Conservation (phyloP, 2,797 vertebrate genomes). For the Lemur catta region DNA sequence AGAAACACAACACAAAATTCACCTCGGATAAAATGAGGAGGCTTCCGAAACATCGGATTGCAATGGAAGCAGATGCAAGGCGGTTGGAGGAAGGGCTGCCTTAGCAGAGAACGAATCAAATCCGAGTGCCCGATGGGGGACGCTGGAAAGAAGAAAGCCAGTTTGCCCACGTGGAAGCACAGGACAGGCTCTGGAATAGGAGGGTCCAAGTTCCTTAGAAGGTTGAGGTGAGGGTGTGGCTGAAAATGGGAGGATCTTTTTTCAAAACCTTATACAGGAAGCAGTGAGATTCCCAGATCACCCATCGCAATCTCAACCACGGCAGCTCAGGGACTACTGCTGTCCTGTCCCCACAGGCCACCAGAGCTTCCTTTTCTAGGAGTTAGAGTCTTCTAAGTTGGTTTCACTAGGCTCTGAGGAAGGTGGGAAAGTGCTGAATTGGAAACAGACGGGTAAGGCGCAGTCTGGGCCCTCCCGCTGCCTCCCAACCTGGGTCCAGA, state of each 20-base stretch:
- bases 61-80: not conserved
- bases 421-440: not conserved
- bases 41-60: not conserved
- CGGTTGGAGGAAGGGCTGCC: not conserved
- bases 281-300: not conserved
- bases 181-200: not conserved
- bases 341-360: too few species aligned
- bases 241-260: not conserved
- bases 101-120: not conserved
- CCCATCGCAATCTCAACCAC: too few species aligned
- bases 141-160: not conserved
- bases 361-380: not conserved
- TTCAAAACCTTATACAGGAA: not conserved
- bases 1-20: not conserved
- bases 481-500: not conserved
- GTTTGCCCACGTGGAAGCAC: accelerated
- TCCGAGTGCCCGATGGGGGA: not conserved
- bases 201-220: not conserved
- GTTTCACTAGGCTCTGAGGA: not conserved
- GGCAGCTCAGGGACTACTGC: not conserved
- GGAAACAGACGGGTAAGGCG: not conserved
- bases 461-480: not conserved
- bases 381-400: not conserved
- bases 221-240: not conserved
- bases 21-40: not conserved